Evolutionary conservation across 2,113 vertebrate genomes (phyloP).

Genomic region (Silurus glanis): DNA sequence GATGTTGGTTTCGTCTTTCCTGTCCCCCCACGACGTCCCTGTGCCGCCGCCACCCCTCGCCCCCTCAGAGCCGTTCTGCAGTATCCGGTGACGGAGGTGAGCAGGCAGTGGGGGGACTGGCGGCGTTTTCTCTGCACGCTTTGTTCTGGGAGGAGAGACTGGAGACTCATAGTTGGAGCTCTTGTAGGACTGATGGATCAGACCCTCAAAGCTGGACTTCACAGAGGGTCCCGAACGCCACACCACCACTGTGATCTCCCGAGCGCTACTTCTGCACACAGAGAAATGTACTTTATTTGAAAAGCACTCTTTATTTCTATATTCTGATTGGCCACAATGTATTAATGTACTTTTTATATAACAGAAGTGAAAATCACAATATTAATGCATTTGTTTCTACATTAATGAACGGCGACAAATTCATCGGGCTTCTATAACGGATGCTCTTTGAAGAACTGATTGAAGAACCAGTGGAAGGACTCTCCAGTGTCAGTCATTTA

Average conservation of each 20-base stretch:
- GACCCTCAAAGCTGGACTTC: slow-evolving; percentile 78
- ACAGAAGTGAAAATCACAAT: neutral
- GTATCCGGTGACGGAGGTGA: slow-evolving; percentile 81
- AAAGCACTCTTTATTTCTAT: neutral
- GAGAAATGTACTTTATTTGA: neutral
- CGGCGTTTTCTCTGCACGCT: slow-evolving; percentile 77
- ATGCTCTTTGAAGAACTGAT: neutral
- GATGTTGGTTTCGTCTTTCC: slow-evolving; percentile 75
- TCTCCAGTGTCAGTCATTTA: neutral
- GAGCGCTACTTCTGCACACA: slow-evolving; percentile 79
- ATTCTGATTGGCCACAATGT: neutral
- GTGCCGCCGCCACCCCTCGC: slow-evolving; percentile 64
- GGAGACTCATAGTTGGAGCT: slow-evolving; percentile 75
- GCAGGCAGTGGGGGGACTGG: slow-evolving; percentile 69
- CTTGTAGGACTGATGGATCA: slow-evolving; percentile 84
- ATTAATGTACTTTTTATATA: neutral
- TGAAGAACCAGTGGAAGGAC: neutral
- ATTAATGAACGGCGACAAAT: neutral
- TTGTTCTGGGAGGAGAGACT: slow-evolving; percentile 76
- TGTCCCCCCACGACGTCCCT: slow-evolving; percentile 66
- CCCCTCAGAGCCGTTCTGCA: slow-evolving; percentile 74
- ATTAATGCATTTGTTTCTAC: neutral
- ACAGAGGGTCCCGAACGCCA: slow-evolving; percentile 85
- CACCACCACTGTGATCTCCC: slow-evolving; percentile 86
- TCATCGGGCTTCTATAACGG: neutral